phyloP scores from a whole-genome alignment of 1,140 invertebrate species.

The Eumeta japonica region DNA sequence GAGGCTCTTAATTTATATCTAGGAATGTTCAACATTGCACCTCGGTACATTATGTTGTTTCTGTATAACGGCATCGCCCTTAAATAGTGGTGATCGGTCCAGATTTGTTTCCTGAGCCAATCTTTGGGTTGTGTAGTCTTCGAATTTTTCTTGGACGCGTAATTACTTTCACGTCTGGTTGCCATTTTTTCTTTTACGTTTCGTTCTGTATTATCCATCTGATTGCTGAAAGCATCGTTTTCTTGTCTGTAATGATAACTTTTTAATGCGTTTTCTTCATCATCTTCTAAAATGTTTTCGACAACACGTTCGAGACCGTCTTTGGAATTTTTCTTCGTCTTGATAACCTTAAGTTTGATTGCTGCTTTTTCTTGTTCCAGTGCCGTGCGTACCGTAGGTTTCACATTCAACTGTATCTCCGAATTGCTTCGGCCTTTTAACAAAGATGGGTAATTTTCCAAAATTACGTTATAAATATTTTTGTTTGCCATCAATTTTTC shows the following conservation, averaged over 20 bases:
- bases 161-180: neutral
- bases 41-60: slow-evolving; percentile 63
- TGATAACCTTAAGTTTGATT: slow-evolving; percentile 29
- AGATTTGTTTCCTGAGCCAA: slow-evolving; percentile 30
- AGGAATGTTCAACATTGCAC: slow-evolving; percentile 44
- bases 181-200: neutral
- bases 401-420: slow-evolving; percentile 27
- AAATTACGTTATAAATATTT: slow-evolving; percentile 37
- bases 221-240: neutral
- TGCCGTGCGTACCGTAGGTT: slow-evolving; percentile 9
- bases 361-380: slow-evolving; percentile 24
- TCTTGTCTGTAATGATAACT: no score
- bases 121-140: slow-evolving; percentile 10
- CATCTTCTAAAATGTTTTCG: no score
- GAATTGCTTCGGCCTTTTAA: slow-evolving; percentile 20
- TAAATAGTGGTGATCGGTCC: slow-evolving; percentile 62
- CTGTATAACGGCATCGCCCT: slow-evolving; percentile 71
- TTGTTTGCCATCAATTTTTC: slow-evolving; percentile 43
- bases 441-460: slow-evolving; percentile 39
- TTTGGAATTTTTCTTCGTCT: slow-evolving; percentile 24
- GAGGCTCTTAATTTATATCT: slow-evolving; percentile 80
- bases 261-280: no score
- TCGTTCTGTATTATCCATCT: no score
- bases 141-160: neutral
- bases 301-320: no score